These are phyloP conservation scores for Mesocentrotus franciscanus DNA, from an alignment of 53 echinoderm and acorn worm species.

Conservation along the genomic window DNA sequence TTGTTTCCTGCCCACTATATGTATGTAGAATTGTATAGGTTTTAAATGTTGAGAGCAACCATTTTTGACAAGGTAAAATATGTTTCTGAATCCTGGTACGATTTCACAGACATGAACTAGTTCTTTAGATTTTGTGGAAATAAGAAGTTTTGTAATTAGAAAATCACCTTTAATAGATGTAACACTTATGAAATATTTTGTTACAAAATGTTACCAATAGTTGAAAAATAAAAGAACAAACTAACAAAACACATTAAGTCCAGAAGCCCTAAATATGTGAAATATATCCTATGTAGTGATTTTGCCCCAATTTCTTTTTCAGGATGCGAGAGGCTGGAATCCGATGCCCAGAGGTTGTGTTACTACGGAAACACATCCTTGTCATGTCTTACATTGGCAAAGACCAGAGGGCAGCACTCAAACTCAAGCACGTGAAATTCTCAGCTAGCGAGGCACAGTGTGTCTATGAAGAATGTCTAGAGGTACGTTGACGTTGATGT, in stretches of 20 bases:
- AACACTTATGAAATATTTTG: too few species aligned
- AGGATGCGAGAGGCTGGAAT: constrained; percentile 94
- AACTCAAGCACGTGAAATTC: constrained; percentile 88
- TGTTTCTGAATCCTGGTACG: too few species aligned
- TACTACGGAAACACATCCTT: constrained; percentile 94
- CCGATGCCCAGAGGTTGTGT: constrained; percentile 89
- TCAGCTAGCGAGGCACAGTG: constrained; percentile 78
- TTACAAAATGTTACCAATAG: too few species aligned
- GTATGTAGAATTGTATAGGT: too few species aligned
- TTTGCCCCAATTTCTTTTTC: background rate
- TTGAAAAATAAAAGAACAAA: background rate
- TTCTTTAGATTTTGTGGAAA: too few species aligned
- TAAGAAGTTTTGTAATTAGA: too few species aligned
- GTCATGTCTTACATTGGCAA: constrained; percentile 97
- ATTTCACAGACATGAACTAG: too few species aligned
- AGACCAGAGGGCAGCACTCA: constrained; percentile 92
- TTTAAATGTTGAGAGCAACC: too few species aligned
- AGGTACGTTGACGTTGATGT: constrained; percentile 68
- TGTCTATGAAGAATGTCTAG: constrained; percentile 90
- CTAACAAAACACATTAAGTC: background rate
- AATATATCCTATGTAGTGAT: background rate
- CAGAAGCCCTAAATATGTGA: background rate
- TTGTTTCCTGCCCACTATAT: too few species aligned
- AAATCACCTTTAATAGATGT: too few species aligned
- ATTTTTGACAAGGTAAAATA: too few species aligned